phyloP scores from a whole-genome alignment of 1,140 invertebrate species.

The Melanaphis sacchari region DNA sequence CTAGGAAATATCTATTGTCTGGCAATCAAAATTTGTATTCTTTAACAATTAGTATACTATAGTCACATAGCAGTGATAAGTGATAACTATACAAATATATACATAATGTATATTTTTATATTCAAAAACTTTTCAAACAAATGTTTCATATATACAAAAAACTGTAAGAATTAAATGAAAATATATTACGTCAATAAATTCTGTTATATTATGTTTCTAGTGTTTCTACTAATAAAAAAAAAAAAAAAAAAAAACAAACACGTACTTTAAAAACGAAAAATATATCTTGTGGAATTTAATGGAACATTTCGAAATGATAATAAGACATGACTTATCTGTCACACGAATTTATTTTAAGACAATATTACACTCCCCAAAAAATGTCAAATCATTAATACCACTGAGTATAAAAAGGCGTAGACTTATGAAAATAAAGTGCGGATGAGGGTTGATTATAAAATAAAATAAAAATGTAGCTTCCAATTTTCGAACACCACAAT shows the following conservation, averaged over 20 bases:
- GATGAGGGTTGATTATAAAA: not conserved
- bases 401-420: not conserved
- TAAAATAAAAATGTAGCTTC: not conserved
- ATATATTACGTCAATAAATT: not conserved
- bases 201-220: not conserved
- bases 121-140: not conserved
- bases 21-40: not conserved
- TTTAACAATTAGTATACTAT: not conserved
- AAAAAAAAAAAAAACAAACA: not conserved
- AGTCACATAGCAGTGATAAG: not conserved
- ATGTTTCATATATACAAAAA: not conserved
- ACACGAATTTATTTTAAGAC: not conserved
- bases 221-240: too few species aligned
- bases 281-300: not conserved
- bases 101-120: not conserved
- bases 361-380: not conserved
- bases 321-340: not conserved
- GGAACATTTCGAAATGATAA: not conserved
- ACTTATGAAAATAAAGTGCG: not conserved
- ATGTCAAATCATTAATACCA: not conserved
- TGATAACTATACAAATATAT: not conserved
- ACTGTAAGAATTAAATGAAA: not conserved
- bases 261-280: not conserved
- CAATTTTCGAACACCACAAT: not conserved
- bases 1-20: not conserved